Evolutionary conservation across 2,888 invertebrate genomes (phyloP), one percentile per base, ranked within the genome.

Genomic region (Junonia oenone): DNA sequence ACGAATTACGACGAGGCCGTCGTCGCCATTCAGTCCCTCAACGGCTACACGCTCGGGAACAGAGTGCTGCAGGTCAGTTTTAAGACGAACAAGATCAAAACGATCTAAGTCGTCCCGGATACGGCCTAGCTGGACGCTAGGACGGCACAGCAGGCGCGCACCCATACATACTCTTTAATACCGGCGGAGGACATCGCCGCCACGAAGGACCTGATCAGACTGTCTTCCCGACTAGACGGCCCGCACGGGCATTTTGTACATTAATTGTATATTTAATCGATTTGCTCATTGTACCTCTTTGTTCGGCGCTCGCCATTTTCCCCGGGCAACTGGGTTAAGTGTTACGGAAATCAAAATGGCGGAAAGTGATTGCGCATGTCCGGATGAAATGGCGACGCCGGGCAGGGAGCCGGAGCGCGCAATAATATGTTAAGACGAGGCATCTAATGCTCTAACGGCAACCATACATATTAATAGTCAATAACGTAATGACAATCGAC

Each of bases 1-100:
- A 97, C 97, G 76, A 96, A 97, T 89, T 97, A 97, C 91, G 97
- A 97, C 85, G 97, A 98, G 84, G 96, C 97, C 27, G 93, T 97
- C 66, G 95, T 96, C 67, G 97, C 98, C 65, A 97, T 97, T 74
- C 96, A 97, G 88, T 95, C 95, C 72, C 93, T 98, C 72, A 97
- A 98, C 88, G 97, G 97, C 64, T 97, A 97, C 89, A 95, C 96
- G 71, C 93, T 97, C 74, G 96, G 96, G 75, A 96, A 96, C 91
- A 93, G 97, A 68, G 96, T 97, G 71, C 93, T 97, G 73, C 97
- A 97, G 91, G 97, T 97, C 82, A 96, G 96, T 86, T 97, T 97
- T 92, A 97, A 97, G 92, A 96, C 94, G 78, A 94, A 94, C 90
- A 94, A 94, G 90, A 94, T 93, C 89, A 94, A 94, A 91, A 91